Conservation (phyloP, 2,113 vertebrate genomes). For the Perca schrenkii region DNA sequence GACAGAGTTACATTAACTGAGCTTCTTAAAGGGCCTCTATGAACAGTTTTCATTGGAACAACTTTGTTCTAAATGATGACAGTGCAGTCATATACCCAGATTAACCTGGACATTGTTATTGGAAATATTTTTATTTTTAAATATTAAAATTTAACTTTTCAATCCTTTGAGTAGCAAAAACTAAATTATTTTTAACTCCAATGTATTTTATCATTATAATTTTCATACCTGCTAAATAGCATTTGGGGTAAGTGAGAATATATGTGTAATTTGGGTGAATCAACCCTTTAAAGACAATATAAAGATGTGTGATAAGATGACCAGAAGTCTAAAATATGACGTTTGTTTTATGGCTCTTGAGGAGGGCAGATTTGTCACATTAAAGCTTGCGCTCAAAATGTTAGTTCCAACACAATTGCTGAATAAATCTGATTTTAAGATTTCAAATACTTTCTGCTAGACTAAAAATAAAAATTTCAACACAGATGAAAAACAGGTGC, state of each 20-base stretch:
- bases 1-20: not conserved
- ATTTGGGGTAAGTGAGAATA: not conserved
- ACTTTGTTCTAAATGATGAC: not conserved
- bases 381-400: not conserved
- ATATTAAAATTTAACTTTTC: not conserved
- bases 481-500: not conserved
- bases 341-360: not conserved
- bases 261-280: not conserved
- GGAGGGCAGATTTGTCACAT: not conserved
- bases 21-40: not conserved
- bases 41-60: not conserved
- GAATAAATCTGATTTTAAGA: not conserved
- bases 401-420: not conserved
- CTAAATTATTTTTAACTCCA: not conserved
- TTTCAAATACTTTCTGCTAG: not conserved
- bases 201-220: not conserved
- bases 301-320: not conserved
- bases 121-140: not conserved
- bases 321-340: not conserved
- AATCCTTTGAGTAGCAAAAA: not conserved
- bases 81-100: not conserved
- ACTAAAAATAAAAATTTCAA: not conserved
- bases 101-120: not conserved
- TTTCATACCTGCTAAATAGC: not conserved
- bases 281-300: not conserved